Evolutionary conservation across 2,888 invertebrate species (phyloP), one percentile per base, ranked within the genome.

Genomic region (Panopea generosa): DNA sequence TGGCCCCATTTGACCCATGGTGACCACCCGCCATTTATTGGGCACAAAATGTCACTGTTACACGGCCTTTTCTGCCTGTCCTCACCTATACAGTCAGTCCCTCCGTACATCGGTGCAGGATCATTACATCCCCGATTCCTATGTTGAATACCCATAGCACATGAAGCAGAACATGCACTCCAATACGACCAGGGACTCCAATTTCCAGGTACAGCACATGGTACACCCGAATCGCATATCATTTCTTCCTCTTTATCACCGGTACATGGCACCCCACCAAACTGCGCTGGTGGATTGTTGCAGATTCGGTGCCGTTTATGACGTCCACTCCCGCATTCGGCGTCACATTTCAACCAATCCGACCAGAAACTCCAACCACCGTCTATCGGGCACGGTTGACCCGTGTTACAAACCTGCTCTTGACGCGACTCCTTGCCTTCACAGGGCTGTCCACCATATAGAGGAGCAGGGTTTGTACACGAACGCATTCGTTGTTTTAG

Each of bases 331-430:
- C 65, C 77, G 61, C 81, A 81, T 0, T n/a, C 38, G 2, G 55
- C 75, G 24, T 61, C 49, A 61, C 81, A 81, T 11, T 45, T 27
- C 4, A 52, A 20, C 81, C 81, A 81, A 9, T 66, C 53, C 1
- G 69, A 57, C 81, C 81, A 81, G 38, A 71, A 53, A 20, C 71
- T 66, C 81, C 81, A 81, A 1, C 45, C n/a, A 11, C 81, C 81
- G 45, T 81, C 49, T 16, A 74, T 26, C 9, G 81, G 71, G 69
- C 81, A 81, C 6, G 57, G 59, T 16, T 65, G 40, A 0, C 69
- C 75, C 4, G 63, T 57, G 20, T 74, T 63, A 52, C 83, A 83
- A 4, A 62, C 33, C 24, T 45, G 24, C 14, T 60, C 66, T 40
- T 80, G 76, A 14, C 53, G 52, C 6, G 24, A 14, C 7, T 63